phyloP scores from a whole-genome alignment of 23 tunicate species.

The Corella eumyota region DNA sequence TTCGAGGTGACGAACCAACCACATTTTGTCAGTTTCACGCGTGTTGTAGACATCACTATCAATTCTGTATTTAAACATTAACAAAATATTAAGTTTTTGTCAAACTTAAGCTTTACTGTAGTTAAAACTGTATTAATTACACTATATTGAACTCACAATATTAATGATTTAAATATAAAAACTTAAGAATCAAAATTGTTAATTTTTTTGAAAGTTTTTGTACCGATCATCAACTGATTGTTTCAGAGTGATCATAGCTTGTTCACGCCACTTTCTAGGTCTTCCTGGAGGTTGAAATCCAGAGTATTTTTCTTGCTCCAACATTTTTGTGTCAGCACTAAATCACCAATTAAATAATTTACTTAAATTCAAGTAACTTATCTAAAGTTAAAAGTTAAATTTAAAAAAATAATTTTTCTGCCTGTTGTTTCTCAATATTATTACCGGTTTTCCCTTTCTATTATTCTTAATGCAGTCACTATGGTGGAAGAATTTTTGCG shows the following conservation, averaged over 20 bases:
- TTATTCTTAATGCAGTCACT: conserved; percentile 72
- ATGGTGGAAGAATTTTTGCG: conserved; percentile 55
- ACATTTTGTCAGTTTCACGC: conserved; percentile 72
- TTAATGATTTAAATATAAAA: no score
- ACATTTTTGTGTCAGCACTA: conserved; percentile 70
- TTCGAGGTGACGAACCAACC: conserved; percentile 91
- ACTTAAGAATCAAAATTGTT: no score
- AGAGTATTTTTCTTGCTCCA: conserved; percentile 63
- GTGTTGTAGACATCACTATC: conserved; percentile 85
- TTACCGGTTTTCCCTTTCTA: conserved; percentile 90
- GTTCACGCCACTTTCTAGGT: conserved; percentile 88
- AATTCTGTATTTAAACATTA: conserved; percentile 28
- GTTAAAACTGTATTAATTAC: no score
- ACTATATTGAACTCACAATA: no score
- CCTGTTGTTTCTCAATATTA: neutral
- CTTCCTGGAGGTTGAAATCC: conserved; percentile 95
- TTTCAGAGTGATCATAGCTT: conserved; percentile 83
- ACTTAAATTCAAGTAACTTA: neutral
- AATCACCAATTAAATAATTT: neutral
- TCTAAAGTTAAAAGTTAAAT: no score
- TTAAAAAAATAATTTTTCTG: neutral
- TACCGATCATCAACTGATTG: conserved; percentile 71
- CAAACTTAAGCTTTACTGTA: no score
- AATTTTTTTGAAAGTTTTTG: no score
- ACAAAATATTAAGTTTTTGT: no score